Base-by-base conservation (phyloP, 1,140 invertebrate species). In the Zaprionus capensis region DNA sequence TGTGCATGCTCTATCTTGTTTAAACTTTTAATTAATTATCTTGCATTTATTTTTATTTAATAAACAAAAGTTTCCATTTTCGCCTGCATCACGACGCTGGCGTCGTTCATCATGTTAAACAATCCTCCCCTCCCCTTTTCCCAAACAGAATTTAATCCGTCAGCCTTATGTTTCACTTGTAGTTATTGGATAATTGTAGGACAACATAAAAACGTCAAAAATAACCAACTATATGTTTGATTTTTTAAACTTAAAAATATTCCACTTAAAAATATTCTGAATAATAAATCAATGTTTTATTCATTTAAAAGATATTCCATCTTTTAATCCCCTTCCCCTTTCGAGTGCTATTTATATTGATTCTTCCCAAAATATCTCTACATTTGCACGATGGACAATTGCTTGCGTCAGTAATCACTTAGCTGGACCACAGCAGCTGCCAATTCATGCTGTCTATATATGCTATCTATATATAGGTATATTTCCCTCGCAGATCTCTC, bases 1-100 rank as follows among this genome's bases (percentile, higher is more conserved):
- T 56, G 69, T 70, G 70, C 84, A 78, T 88, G 84, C 85, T 68
- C 81, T 90, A 88, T 90, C 84, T 88, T 71, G 76, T 73, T 80
- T 68, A 61, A 82, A 81, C 68, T 88, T 90, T 84, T 90, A 88
- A 90, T 90, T 88, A 90, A 88, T 88, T 81, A 84, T 90, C 85
- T 88, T 85, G 85, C 78, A 80, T 82, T 85, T 88, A 80, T 80
- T 84, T 70, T 90, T 84, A 90, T 88, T 85, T 85, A 85, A 84
- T 85, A 85, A 88, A 80, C 81, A 88, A 78, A 88, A 90, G 62
- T 88, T 88, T 90, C 68, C 49, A 69, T 59, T 80, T 73, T 64
- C 49, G 28, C 65, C 46, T 20, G 31, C 17, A 66, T 53, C 51
- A 36, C 24, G 36, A 71, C 24, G 24, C 34, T 34, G 11, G 20